phyloP scores from a whole-genome alignment of 1,140 invertebrate genomes.

The Drosophila trapezifrons region DNA sequence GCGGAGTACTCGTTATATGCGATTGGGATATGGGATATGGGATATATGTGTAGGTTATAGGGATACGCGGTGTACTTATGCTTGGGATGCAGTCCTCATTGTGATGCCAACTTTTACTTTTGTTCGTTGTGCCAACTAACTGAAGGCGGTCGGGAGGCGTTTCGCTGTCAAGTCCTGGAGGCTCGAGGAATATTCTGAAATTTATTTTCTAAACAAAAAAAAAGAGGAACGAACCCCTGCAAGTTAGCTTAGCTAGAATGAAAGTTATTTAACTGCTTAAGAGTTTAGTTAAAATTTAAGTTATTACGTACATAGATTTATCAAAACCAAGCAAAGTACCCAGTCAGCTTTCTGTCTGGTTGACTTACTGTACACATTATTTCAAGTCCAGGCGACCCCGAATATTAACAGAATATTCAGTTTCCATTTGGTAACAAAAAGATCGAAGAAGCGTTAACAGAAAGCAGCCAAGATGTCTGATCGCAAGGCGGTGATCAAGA shows the following conservation, averaged over 20 bases:
- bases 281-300: background rate
- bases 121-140: slow-evolving; percentile 44
- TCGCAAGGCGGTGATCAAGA: slow-evolving; percentile 99
- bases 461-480: slow-evolving; percentile 92
- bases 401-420: too few species aligned
- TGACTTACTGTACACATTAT: background rate
- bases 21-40: slow-evolving; percentile 29
- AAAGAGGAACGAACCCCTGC: background rate
- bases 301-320: too few species aligned
- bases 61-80: slow-evolving; percentile 25
- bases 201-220: background rate
- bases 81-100: slow-evolving; percentile 34
- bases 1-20: slow-evolving; percentile 31
- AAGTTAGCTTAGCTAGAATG: background rate
- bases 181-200: background rate
- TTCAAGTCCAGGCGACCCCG: background rate
- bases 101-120: slow-evolving; percentile 63
- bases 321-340: too few species aligned
- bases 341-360: background rate
- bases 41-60: slow-evolving; percentile 18
- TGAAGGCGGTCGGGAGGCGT: slow-evolving; percentile 34
- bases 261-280: too few species aligned
- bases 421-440: slow-evolving; percentile 4
- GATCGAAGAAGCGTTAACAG: slow-evolving; percentile 9
- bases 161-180: slow-evolving; percentile 51